Percentiles rank a stretch among this genome's conserved stretches.
Conservation (phyloP, 2,888 invertebrate genomes). For the Apotomis capreana region DNA sequence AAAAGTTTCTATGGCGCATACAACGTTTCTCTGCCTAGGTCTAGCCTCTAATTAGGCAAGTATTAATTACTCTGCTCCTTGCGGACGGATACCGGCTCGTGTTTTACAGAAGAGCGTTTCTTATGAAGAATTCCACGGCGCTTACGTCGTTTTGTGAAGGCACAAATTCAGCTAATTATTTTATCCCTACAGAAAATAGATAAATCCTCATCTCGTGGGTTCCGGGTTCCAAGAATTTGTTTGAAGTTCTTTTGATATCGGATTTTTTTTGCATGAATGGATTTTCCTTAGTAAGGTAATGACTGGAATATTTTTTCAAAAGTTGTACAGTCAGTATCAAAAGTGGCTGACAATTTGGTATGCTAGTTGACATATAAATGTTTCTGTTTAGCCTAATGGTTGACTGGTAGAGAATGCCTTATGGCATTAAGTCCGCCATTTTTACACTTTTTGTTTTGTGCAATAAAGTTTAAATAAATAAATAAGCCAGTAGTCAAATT, state of each 20-base stretch:
- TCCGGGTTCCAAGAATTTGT: neutral
- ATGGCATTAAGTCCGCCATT: no score
- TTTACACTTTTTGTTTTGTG: no score
- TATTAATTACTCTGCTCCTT: conserved; percentile 22
- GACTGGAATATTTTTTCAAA: neutral
- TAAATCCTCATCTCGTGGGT: conserved; percentile 1
- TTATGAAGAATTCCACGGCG: neutral
- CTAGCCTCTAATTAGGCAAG: conserved; percentile 13
- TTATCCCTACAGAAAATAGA: conserved; percentile 2
- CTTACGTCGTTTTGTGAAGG: conserved; percentile 3
- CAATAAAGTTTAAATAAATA: no score
- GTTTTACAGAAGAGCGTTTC: neutral
- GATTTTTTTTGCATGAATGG: neutral
- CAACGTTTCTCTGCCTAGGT: neutral
- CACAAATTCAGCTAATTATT: conserved; percentile 26
- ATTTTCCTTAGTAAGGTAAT: neutral
- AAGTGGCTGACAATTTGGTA: no score
- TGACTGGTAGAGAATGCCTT: no score
- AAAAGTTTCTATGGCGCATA: neutral
- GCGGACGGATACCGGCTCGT: neutral
- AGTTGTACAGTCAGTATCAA: no score
- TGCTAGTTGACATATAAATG: no score
- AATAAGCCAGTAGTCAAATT: no score
- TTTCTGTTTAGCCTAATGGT: no score
- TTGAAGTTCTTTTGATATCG: neutral